Conservation (phyloP, 2,113 vertebrate species). For the Sapajus apella region DNA sequence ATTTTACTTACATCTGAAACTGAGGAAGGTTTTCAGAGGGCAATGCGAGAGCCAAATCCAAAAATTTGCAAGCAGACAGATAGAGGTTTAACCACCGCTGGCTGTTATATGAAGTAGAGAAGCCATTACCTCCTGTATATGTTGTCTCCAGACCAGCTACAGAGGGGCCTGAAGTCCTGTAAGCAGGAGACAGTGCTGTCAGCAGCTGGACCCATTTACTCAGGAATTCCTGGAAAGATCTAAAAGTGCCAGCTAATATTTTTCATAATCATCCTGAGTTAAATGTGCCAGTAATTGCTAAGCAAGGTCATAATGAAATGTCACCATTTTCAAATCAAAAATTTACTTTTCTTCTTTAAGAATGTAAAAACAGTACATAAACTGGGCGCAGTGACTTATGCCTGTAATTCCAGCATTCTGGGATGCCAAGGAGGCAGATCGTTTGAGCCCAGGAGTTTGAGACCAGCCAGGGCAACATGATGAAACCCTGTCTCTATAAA, state of each 20-base stretch:
- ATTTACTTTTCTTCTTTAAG: slow-evolving; percentile 20
- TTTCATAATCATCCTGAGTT: not conserved
- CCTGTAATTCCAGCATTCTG: no score
- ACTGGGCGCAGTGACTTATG: no score
- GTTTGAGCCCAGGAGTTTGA: no score
- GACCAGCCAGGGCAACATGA: no score
- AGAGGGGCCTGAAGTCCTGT: slow-evolving; percentile 94
- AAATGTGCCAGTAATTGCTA: not conserved
- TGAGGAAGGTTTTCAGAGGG: slow-evolving; percentile 98
- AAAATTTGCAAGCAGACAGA: slow-evolving; percentile 97
- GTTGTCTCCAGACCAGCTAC: slow-evolving; percentile 97
- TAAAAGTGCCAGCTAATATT: not conserved
- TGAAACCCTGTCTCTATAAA: no score
- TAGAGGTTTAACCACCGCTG: slow-evolving; percentile 99
- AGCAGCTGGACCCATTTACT: slow-evolving; percentile 30
- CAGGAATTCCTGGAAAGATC: not conserved
- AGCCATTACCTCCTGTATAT: slow-evolving; percentile 97
- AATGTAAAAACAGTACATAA: not conserved
- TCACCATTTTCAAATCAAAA: slow-evolving; percentile 12
- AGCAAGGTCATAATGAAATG: not conserved
- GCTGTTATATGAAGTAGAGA: slow-evolving; percentile 99
- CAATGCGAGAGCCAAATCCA: slow-evolving; percentile 96
- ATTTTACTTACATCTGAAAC: slow-evolving; percentile 97
- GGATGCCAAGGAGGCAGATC: no score
- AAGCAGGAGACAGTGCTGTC: slow-evolving; percentile 36